phyloP scores from a whole-genome alignment of 2,113 vertebrate genomes.

The Ophthalmolycus amberensis region DNA sequence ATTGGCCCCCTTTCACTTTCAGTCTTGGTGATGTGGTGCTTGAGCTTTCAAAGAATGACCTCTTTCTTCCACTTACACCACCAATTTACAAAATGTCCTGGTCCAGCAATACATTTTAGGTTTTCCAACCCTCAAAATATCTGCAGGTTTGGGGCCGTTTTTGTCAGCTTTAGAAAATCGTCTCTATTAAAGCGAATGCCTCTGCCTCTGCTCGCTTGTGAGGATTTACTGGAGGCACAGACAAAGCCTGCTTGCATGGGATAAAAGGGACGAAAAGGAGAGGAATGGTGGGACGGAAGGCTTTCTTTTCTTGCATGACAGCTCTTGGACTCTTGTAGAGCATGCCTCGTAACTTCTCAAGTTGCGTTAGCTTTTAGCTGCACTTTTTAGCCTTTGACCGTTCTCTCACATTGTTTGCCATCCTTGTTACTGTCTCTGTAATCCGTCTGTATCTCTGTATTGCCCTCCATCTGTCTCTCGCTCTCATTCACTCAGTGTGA shows the following conservation, averaged over 20 bases:
- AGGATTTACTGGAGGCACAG: slow-evolving; percentile 32
- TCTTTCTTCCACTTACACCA: background rate
- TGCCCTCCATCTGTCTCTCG: slow-evolving; percentile 7
- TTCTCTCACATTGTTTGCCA: background rate
- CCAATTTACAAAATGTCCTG: slow-evolving; percentile 11
- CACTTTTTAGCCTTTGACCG: slow-evolving; percentile 1
- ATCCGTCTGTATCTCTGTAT: background rate
- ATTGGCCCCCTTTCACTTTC: background rate
- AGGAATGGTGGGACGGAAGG: slow-evolving; percentile 3
- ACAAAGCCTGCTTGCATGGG: slow-evolving; percentile 71
- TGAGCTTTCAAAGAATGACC: background rate
- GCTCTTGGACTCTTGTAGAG: slow-evolving; percentile 49
- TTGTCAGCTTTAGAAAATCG: slow-evolving; percentile 23
- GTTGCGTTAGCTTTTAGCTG: slow-evolving; percentile 11
- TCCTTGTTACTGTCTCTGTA: background rate
- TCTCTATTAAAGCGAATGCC: slow-evolving; percentile 26
- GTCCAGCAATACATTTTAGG: slow-evolving; percentile 15
- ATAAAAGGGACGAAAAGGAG: slow-evolving; percentile 8
- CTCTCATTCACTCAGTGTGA: slow-evolving; percentile 57
- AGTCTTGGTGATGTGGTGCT: background rate
- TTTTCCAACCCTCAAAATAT: slow-evolving; percentile 20
- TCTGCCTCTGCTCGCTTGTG: slow-evolving; percentile 41
- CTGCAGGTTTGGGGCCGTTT: slow-evolving; percentile 40
- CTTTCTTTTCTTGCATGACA: slow-evolving; percentile 71
- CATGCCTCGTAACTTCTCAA: slow-evolving; percentile 59